Conservation (phyloP, 2,113 vertebrate genomes). For the Grallaria varia region DNA sequence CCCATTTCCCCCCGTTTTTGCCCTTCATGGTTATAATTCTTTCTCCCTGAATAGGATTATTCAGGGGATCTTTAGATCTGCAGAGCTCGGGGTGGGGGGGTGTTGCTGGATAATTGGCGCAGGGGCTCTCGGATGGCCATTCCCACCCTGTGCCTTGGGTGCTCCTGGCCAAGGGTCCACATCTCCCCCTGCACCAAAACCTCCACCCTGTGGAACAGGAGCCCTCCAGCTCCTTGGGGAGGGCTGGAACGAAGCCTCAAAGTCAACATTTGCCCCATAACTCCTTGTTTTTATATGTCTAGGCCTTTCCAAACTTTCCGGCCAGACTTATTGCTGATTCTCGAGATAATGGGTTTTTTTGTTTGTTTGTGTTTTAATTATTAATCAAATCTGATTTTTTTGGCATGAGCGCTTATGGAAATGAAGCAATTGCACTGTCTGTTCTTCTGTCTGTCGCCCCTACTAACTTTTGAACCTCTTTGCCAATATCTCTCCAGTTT, state of each 20-base stretch:
- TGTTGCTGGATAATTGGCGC: neutral
- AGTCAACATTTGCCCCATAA: neutral
- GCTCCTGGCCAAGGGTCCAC: neutral
- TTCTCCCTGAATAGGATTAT: slow-evolving; percentile 46
- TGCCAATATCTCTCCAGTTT: slow-evolving; percentile 32
- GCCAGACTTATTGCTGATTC: neutral
- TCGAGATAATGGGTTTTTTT: neutral
- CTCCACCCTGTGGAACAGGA: neutral
- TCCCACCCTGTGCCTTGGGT: neutral
- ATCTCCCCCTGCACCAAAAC: accelerated
- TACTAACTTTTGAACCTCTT: slow-evolving; percentile 41
- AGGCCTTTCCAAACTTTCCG: neutral
- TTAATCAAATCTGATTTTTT: slow-evolving; percentile 17
- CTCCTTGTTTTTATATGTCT: neutral
- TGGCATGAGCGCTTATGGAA: neutral
- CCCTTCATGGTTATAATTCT: slow-evolving; percentile 52
- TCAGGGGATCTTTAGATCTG: slow-evolving; percentile 41
- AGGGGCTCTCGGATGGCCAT: neutral
- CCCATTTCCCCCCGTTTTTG: slow-evolving; percentile 23
- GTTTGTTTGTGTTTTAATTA: neutral
- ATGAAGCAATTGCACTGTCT: slow-evolving; percentile 33
- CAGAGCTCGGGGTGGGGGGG: neutral
- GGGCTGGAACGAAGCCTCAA: neutral
- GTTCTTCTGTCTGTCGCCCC: slow-evolving; percentile 45
- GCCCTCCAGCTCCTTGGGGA: neutral